Evolutionary conservation across 1,140 invertebrate genomes (phyloP), one percentile per base, ranked within the genome.

Genomic region (Tribolium castaneum): DNA sequence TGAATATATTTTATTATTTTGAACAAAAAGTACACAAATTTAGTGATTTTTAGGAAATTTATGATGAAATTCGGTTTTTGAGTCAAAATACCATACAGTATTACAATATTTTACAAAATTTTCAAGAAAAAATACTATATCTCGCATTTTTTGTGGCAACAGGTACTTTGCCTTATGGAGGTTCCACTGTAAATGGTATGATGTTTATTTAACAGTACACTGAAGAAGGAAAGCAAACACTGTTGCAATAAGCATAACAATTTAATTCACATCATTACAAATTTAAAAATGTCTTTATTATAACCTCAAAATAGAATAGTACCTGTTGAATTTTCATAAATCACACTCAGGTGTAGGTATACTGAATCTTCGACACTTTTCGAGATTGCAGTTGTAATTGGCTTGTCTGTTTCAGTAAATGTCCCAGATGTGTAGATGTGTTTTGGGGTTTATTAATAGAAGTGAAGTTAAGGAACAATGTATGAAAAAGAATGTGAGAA

Each of bases 191-290:
- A n/a, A n/a, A n/a, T n/a, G n/a, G n/a, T 39, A 39, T 62, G 10
- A 14, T 66, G 30, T 66, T 66, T 66, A 66, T 66, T 35, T 66
- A 66, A 39, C 59, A 66, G 59, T 66, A 66, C 3, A 66, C 30
- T 66, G 22, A 66, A 66, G 22, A 66, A 66, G 30, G 30, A 66
- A 30, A 25, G 59, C 30, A 66, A 66, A 66, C 56, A 62, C 12
- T 34, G 22, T n/a, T n/a, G n/a, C n/a, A n/a, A n/a, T n/a, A n/a
- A n/a, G n/a, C 34, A 66, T 66, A 59, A 30, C 25, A 59, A 30
- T 59, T 59, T 59, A 30, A 59, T 25, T 52, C 51, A 52, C 16
- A 52, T 16, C 7, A 14, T 52, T 51, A 14, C 0, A 14, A 10
- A 10, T 39, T 7, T 7, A 2, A 39, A 39, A 39, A 39, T 7